Percentiles rank a stretch among this genome's conserved stretches.
These are phyloP conservation scores for Drosophila nasuta DNA, from an alignment of 1,140 invertebrate species.

Conservation along the genomic window DNA sequence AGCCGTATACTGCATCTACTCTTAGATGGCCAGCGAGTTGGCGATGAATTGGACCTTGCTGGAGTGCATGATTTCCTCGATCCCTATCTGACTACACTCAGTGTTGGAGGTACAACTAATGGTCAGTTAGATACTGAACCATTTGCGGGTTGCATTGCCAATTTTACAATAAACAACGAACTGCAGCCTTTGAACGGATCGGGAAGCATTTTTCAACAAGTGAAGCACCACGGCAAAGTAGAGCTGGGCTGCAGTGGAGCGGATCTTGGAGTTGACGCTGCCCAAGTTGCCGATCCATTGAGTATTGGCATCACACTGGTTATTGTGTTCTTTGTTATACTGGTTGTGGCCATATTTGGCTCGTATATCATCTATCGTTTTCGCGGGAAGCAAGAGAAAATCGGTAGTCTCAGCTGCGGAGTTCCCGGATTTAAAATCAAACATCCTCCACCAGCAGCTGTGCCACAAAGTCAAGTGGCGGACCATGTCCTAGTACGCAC, in stretches of 20 bases:
- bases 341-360: constrained; percentile 94
- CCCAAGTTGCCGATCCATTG: constrained; percentile 92
- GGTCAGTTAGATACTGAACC: constrained; percentile 86
- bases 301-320: constrained; percentile 96
- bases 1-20: constrained; percentile 89
- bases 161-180: constrained; percentile 95
- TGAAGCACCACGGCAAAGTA: constrained; percentile 89
- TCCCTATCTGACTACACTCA: constrained; percentile 92
- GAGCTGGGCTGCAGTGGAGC: constrained; percentile 88
- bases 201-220: constrained; percentile 91
- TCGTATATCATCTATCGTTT: constrained; percentile 95
- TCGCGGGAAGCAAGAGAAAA: constrained; percentile 93
- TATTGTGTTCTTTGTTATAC: constrained; percentile 96
- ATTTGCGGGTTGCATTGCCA: constrained; percentile 95
- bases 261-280: constrained; percentile 89
- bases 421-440: constrained; percentile 87
- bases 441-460: constrained; percentile 88
- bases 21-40: constrained; percentile 89
- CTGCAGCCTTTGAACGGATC: constrained; percentile 95
- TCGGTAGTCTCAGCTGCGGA: constrained; percentile 85
- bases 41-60: constrained; percentile 93
- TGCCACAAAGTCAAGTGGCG: constrained; percentile 85
- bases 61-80: constrained; percentile 96
- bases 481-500: constrained; percentile 87
- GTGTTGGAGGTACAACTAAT: constrained; percentile 89